Evolutionary conservation across 1,140 invertebrate species (phyloP), one percentile per base, ranked within the genome.

Genomic region (Pomacea maculata): DNA sequence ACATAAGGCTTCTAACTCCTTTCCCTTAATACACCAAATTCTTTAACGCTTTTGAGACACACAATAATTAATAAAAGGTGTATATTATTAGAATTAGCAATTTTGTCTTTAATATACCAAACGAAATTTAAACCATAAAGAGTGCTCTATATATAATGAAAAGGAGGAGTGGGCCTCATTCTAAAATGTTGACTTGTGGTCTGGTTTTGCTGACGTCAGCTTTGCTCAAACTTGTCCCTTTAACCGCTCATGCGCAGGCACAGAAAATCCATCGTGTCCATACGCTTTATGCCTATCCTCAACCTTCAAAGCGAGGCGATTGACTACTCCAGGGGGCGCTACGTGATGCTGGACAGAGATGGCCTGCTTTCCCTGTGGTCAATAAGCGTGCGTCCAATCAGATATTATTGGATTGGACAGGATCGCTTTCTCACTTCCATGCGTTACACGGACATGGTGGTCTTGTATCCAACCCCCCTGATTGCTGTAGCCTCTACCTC

Each of bases 381-480:
- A 10, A 29, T 85, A 29, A 82, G 84, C 52, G 84, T 88, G 83
- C 82, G 83, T 45, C 84, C 15, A 52, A 21, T 78, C 21, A 14
- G 19, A 34, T 55, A 64, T 52, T 21, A 70, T 29, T 78, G n/a
- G 65, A 78, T 78, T 10, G 77, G 77, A 14, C 14, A 19, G n/a
- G 82, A 61, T 15, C 85, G 15, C 84, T 75, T 57, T 21, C 5
- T 55, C 0, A 61, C 34, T n/a, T 29, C 80, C 21, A 54, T 83
- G 15, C 89, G 85, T 84, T 79, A 88, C 25, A 87, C 86, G 5
- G 86, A 87, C 71, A 81, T 90, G 74, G 85, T 85, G 6, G 82
- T 80, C 25, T 82, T 88, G 81, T 85, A 88, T 55, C 88, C 89
- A 73, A 84, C 87, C 45, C 86, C 82, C 79, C 85, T 88, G 86